Percentiles rank a stretch among this genome's conserved stretches.
These are phyloP conservation scores for Acanthosoma haemorrhoidale DNA, from an alignment of 2,888 invertebrate genomes.

Conservation along the genomic window DNA sequence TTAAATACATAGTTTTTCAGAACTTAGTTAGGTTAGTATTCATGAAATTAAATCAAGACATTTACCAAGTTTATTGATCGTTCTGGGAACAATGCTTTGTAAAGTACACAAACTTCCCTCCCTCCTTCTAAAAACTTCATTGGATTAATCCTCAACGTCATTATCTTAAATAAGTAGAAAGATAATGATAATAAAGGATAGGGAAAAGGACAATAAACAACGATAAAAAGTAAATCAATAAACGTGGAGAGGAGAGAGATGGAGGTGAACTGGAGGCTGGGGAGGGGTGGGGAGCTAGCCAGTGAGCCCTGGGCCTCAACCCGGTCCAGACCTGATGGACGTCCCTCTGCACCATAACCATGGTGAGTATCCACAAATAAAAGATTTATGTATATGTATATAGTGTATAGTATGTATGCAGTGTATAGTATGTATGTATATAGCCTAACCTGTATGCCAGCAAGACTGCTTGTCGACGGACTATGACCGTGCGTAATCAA, in stretches of 20 bases:
- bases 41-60: too few species aligned
- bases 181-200: not conserved
- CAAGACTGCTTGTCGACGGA: too few species aligned
- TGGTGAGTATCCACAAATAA: slow-evolving; percentile 15
- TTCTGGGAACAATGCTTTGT: too few species aligned
- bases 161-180: too few species aligned
- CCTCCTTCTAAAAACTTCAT: too few species aligned
- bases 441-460: too few species aligned
- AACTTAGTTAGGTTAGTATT: too few species aligned
- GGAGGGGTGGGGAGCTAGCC: not conserved
- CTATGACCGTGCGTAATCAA: too few species aligned
- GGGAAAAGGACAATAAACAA: slow-evolving; percentile 5
- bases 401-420: not conserved
- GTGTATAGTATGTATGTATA: not conserved
- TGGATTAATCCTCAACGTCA: too few species aligned
- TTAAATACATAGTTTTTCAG: too few species aligned
- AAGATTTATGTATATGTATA: not conserved
- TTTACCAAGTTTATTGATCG: too few species aligned
- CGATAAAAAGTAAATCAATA: slow-evolving; percentile 19
- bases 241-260: not conserved
- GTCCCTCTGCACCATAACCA: slow-evolving; percentile 26
- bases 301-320: slow-evolving; percentile 24
- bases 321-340: slow-evolving; percentile 29
- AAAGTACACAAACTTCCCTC: too few species aligned
- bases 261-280: not conserved